Evolutionary conservation across 1,140 invertebrate genomes (phyloP).

Genomic region (Lamellibrachia luymesi): DNA sequence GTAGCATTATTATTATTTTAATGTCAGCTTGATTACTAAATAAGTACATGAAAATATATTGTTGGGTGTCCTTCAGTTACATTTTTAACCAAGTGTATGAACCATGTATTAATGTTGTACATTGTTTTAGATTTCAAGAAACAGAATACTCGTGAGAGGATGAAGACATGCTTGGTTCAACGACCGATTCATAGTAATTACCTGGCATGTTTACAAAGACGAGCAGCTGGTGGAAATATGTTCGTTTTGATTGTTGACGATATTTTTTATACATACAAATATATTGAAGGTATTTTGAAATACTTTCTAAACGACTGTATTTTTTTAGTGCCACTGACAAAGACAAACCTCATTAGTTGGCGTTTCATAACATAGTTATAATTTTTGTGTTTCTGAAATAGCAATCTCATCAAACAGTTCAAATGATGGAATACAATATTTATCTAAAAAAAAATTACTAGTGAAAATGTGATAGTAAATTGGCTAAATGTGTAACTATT

Average conservation of each 20-base stretch:
- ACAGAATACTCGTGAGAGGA: conserved; percentile 8
- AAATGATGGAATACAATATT: too few relatives aligned
- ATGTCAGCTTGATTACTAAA: neutral
- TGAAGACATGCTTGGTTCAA: neutral
- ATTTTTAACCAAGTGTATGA: too few relatives aligned
- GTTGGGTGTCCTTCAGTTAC: neutral
- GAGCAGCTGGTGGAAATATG: neutral
- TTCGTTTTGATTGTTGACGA: too few relatives aligned
- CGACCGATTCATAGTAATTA: neutral
- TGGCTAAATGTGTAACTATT: too few relatives aligned
- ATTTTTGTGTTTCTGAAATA: too few relatives aligned
- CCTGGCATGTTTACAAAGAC: neutral
- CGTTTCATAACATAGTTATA: too few relatives aligned
- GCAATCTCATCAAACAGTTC: too few relatives aligned
- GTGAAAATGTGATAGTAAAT: too few relatives aligned
- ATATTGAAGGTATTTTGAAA: neutral
- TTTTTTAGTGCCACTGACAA: neutral
- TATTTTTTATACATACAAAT: neutral
- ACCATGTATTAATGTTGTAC: neutral
- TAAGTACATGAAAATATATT: neutral
- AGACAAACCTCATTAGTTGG: neutral
- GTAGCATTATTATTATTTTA: neutral
- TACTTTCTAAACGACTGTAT: neutral
- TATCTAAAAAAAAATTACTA: too few relatives aligned
- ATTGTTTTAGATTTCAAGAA: conserved; percentile 18